Evolutionary conservation across 2,888 invertebrate species (phyloP), one percentile per base, ranked within the genome.

Genomic region (Scaptodrosophila latifasciaeformis): DNA sequence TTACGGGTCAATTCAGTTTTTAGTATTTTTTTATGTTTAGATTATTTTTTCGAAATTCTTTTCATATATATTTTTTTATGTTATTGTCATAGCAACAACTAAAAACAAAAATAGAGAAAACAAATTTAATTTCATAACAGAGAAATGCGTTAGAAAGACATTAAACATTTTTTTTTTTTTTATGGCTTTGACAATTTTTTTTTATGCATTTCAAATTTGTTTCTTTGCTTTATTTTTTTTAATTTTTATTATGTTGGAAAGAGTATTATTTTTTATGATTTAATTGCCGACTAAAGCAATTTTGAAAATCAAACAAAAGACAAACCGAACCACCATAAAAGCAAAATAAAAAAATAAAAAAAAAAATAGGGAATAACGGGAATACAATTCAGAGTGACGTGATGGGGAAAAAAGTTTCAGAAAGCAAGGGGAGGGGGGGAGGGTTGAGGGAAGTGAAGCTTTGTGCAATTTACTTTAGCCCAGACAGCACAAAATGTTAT

Each of bases 221-320:
- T 15, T 39, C 43, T 30, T 40, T 43, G 19, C 42, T 44, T 44
- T 49, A 55, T 43, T 49, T 34, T 6, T 10, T 6, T 6, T 34
- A 13, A 13, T 10, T 6, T 34, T 34, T 34, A 6, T 34, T 6
- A 12, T 3, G n/a, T 34, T 34, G 34, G 34, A 4, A 10, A n/a
- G n/a, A n/a, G n/a, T n/a, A n/a, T 24, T 24, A 5, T 24, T 24
- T 24, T 55, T 59, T 59, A 59, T 53, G 49, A 34, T 53, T 57
- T 54, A 54, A 62, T 59, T 55, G 54, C 53, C 55, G 48, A 46
- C 55, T 52, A 56, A 49, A 49, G 44, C 44, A 49, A 66, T 65
- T 66, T 65, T 44, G 53, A 52, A 66, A 62, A 54, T 59, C 52
- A 46, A 45, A 59, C 45, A 44, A 52, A 45, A 37, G 9, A 31